Evolutionary conservation across 2,113 vertebrate species (phyloP), one percentile per base, ranked within the genome.

Genomic region (Coturnix japonica): DNA sequence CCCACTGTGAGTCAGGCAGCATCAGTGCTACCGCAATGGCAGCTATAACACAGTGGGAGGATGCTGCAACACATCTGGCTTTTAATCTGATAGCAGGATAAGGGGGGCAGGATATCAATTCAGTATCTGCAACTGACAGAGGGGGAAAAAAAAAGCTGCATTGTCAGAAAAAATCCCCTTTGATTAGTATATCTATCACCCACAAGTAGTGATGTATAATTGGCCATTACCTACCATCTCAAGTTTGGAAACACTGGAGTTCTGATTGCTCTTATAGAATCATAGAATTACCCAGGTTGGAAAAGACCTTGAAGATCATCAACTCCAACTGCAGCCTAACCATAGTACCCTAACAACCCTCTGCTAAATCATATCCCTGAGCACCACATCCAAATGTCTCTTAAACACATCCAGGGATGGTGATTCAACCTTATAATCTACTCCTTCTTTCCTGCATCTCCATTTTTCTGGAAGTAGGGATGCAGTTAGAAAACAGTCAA

Each of bases 1-100:
- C 39, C 19, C 17, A 7, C 33, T 3, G 0, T 12, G 41, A 67
- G 54, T 13, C 19, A 1, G 30, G 9, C 46, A 77, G 64, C n/a
- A 59, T 12, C 35, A 70, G 64, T 56, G 39, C 65, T 10, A 20
- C 17, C 28, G 56, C 0, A 0, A 11, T 1, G 21, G 39, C 49
- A 65, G 44, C 53, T 31, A 14, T 33, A 35, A 11, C 2, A 0
- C 1, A 21, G n/a, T 59, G 53, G 43, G 54, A 46, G 74, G 57
- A 33, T 47, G 57, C 8, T 9, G 3, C 4, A 41, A 37, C 3
- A 44, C 65, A 57, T 19, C 35, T 44, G 1, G 6, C 75, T 49
- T n/a, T 23, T 37, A 37, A 69, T 28, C 71, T n/a, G 63, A 47
- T 2, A 77, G 57, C 30, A 51, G 43, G 63, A 73, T 1, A 3